Evolutionary conservation across 2,113 vertebrate species (phyloP), one percentile per base, ranked within the genome.

Genomic region (Apteryx mantelli): DNA sequence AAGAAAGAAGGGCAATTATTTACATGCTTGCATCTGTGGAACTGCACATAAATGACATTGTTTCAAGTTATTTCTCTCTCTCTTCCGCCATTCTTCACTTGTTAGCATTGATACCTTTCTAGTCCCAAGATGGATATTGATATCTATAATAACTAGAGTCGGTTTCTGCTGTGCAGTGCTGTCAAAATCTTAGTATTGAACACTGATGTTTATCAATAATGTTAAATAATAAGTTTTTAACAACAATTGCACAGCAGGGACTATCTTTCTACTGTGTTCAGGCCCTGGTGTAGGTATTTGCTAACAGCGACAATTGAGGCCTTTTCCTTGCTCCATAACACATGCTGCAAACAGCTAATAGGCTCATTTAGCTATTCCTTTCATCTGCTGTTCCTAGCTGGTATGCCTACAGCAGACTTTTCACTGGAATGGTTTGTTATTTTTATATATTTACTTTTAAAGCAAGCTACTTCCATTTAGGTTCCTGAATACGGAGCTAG

Each of bases 1-100:
- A 77, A 36, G 44, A 89, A 38, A 73, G 60, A 75, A 88, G n/a
- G 71, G 26, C 46, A 82, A 15, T 94, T 74, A 71, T 64, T 55
- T 61, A 36, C 20, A 30, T 36, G 34, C 32, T 58, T 8, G 0
- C 5, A 5, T 36, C 34, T 1, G 0, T 77, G 38, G 14, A 86
- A 64, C 30, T 93, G 48, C 24, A 42, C 15, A 53, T 7, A 26
- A 44, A 11, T 0, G 2, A 30, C 53, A 25, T 63, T 80, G 6
- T 77, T 91, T 61, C 18, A 82, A 91, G 44, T 25, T 69, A 1
- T 82, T 89, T 89, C 32, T 66, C n/a, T 79, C 12, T 56, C 74
- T 14, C 38, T 90, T 93, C 3, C 6, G 4, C 9, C 9, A 4
- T 70, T 85, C 89, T 69, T 82, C 36, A 28, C 11, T 77, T 89